phyloP scores from a whole-genome alignment of 2,888 invertebrate genomes.

The Trichacis sp. region DNA sequence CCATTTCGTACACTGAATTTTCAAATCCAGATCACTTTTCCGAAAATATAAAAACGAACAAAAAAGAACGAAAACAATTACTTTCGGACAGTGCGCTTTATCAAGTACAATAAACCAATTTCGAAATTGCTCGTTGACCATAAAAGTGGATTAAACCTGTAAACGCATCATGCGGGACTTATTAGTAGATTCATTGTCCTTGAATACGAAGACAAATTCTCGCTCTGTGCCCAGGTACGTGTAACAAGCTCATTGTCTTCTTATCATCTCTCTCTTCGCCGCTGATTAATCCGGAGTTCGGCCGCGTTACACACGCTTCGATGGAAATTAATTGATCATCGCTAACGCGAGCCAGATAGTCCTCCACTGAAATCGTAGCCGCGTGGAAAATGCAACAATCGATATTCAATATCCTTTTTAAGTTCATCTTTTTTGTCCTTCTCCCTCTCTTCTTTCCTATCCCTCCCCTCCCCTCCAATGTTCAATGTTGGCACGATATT shows the following conservation, averaged over 20 bases:
- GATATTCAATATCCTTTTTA: not conserved
- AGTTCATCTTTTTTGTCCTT: no score
- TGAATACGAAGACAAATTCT: not conserved
- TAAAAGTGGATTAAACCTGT: not conserved
- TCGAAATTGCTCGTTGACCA: not conserved
- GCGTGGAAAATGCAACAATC: not conserved
- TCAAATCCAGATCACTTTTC: no score
- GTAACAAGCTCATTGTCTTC: constrained; percentile 31
- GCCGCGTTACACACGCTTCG: constrained; percentile 18
- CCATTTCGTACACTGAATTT: no score
- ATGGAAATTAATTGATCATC: constrained; percentile 29
- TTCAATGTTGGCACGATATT: not conserved
- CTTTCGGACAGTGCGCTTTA: no score
- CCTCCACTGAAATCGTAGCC: not conserved
- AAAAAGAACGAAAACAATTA: no score
- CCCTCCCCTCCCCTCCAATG: not conserved
- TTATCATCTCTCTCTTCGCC: constrained; percentile 30
- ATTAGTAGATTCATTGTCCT: not conserved
- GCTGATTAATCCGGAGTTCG: constrained; percentile 28
- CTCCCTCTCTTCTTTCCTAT: no score
- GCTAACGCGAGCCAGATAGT: constrained; percentile 1
- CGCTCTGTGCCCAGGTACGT: constrained; percentile 2
- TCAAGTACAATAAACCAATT: not conserved
- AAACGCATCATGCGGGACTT: not conserved
- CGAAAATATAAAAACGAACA: no score